phyloP scores from a whole-genome alignment of 2,888 invertebrate species.

The Gibbula magus region DNA sequence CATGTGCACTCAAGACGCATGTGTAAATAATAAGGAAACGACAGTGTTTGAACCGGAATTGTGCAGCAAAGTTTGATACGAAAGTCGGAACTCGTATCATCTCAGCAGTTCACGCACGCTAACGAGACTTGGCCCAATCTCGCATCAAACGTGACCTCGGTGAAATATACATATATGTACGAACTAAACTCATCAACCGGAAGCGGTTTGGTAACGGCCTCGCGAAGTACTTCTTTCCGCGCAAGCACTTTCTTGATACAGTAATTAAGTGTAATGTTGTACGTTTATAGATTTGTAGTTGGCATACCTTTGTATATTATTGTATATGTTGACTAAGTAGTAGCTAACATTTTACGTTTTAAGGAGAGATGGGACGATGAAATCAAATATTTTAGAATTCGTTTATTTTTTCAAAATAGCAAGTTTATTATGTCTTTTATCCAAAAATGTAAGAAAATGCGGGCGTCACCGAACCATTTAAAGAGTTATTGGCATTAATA shows the following conservation, averaged over 20 bases:
- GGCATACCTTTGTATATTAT: too few species aligned
- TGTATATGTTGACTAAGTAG: too few species aligned
- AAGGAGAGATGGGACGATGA: too few species aligned
- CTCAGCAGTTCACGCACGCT: not conserved
- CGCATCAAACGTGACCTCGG: constrained; percentile 1
- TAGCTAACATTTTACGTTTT: too few species aligned
- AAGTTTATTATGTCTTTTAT: too few species aligned
- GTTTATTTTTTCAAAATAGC: too few species aligned
- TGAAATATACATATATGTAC: not conserved
- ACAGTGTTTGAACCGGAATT: not conserved
- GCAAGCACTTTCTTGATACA: not conserved
- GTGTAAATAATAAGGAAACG: not conserved
- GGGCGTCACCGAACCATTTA: too few species aligned
- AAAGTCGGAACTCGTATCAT: not conserved
- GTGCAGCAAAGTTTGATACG: not conserved
- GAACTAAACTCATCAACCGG: not conserved
- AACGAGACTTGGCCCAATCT: not conserved
- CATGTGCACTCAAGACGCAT: too few species aligned
- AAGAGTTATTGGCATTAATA: too few species aligned
- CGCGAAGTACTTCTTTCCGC: constrained; percentile 9
- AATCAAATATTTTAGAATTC: too few species aligned
- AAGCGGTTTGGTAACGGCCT: not conserved
- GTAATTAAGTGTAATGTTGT: not conserved
- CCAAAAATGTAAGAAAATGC: too few species aligned
- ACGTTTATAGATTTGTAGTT: too few species aligned